A percentile compares a stretch with the other conserved stretches of the same genome.
These are phyloP conservation scores for Caranx ignobilis DNA, from an alignment of 2,113 vertebrate genomes.

Conservation along the genomic window DNA sequence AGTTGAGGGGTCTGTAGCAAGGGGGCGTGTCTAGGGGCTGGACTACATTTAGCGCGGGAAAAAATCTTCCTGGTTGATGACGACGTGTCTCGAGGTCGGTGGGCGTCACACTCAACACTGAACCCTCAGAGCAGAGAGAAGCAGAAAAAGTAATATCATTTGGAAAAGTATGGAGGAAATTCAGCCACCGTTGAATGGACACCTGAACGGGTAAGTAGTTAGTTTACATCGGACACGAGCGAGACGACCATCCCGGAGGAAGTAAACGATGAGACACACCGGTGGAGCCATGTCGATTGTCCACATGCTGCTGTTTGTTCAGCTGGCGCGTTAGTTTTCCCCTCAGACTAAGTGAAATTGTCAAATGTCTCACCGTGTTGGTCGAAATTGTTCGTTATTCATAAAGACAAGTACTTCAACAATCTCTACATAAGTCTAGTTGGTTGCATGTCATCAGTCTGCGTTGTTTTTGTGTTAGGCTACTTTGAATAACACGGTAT, in stretches of 20 bases:
- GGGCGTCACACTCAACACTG: not conserved
- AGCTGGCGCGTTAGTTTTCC: not conserved
- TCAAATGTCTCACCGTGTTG: not conserved
- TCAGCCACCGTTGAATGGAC: not conserved
- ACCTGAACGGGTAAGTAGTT: not conserved
- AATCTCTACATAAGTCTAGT: too few relatives aligned
- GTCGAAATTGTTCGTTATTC: not conserved
- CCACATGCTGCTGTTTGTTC: not conserved
- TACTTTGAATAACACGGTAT: too few relatives aligned
- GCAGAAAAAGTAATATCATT: fast-evolving
- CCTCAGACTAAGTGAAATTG: not conserved
- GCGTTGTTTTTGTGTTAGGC: too few relatives aligned
- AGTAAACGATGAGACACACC: not conserved
- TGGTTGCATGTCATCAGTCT: too few relatives aligned
- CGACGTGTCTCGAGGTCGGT: not conserved
- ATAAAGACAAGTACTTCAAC: too few relatives aligned
- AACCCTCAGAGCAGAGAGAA: not conserved
- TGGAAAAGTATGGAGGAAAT: conserved; percentile 5
- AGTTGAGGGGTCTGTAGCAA: too few relatives aligned
- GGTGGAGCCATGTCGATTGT: not conserved
- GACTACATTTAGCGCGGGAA: conserved; percentile 31
- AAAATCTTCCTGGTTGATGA: conserved; percentile 27
- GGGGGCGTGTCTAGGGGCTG: too few relatives aligned
- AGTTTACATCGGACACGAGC: not conserved
- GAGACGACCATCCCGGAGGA: not conserved